Base-by-base conservation (phyloP, 2,797 vertebrate species). In the Menidia menidia region DNA sequence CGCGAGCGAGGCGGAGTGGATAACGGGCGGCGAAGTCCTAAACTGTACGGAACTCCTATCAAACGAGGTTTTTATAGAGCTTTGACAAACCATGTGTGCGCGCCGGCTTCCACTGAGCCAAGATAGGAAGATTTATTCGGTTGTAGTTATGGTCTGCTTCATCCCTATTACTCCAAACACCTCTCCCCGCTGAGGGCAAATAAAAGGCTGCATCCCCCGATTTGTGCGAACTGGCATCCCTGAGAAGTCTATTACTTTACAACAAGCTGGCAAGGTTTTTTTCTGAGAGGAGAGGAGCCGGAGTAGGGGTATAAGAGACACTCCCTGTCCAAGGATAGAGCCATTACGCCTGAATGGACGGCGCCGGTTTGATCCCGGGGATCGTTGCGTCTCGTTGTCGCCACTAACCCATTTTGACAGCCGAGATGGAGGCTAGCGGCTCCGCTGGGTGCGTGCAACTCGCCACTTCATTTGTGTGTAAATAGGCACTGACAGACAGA, bases 381-480 rank as follows among this genome's bases (percentile, higher is more conserved):
- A 91, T 83, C 72, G 80, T 60, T 78, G 87, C 61, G 86, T 90
- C 83, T 78, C 64, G 9, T 77, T 92, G 92, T 92, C 86, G 79
- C 84, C 77, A 7, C 87, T 93, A 93, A 93, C 86, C 69, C 54
- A 32, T 84, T 88, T 72, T 91, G 92, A 93, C 92, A 92, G 91
- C 82, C 50, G 86, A 87, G 86, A 91, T 85, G 80, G 89, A 78
- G 86, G 88, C 88, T 42, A 86, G 90, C 86, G 50, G 82, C 88
- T 89, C 89, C 78, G 25, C 74, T 53, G 87, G 88, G 88, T 71
- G 73, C 78, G 31, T 15, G 73, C 55, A 64, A 62, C 90, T 87
- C 55, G 78, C 88, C 87, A 85, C 90, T 91, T 91, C 90, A 88
- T 91, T 90, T 90, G 87, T 86, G 91, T 80, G 88, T 89, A 91